These are phyloP conservation scores for Thera britannica DNA, from an alignment of 2,888 invertebrate genomes.

Conservation along the genomic window DNA sequence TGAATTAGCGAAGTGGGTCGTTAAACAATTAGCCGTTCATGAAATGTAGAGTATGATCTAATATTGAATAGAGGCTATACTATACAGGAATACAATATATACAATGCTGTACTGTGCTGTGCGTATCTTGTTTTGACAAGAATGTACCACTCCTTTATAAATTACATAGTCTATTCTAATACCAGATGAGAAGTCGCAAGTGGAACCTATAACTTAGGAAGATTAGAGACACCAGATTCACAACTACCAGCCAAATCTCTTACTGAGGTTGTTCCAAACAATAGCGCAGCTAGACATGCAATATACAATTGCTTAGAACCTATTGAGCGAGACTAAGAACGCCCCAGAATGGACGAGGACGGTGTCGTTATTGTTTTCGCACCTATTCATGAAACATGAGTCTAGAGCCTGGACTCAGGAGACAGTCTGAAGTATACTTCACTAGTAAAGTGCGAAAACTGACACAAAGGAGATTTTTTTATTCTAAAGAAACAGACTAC, in stretches of 20 bases:
- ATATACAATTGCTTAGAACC: neutral
- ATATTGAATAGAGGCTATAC: constrained; percentile 23
- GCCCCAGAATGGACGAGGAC: constrained; percentile 6
- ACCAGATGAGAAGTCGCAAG: too few relatives aligned
- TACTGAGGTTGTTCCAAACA: neutral
- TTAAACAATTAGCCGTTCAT: constrained; percentile 44
- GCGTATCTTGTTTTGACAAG: constrained; percentile 1
- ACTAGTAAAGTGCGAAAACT: constrained; percentile 1
- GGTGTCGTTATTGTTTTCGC: constrained; percentile 23
- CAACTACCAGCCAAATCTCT: neutral
- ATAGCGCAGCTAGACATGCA: neutral
- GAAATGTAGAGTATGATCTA: constrained; percentile 38
- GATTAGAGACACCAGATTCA: too few relatives aligned
- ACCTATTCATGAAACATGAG: constrained; percentile 21
- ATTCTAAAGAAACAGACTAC: neutral
- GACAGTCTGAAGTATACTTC: constrained; percentile 5
- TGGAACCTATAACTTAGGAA: too few relatives aligned
- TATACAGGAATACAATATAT: constrained; percentile 8
- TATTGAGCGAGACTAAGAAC: neutral
- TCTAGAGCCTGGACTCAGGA: constrained; percentile 17
- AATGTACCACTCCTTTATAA: neutral
- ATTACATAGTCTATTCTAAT: too few relatives aligned
- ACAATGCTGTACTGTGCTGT: constrained; percentile 12
- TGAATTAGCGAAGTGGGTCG: constrained; percentile 51
- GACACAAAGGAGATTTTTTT: neutral